Percentiles rank a stretch among this genome's conserved stretches.
Conservation (phyloP, 1,140 invertebrate species). For the Onthophagus taurus region DNA sequence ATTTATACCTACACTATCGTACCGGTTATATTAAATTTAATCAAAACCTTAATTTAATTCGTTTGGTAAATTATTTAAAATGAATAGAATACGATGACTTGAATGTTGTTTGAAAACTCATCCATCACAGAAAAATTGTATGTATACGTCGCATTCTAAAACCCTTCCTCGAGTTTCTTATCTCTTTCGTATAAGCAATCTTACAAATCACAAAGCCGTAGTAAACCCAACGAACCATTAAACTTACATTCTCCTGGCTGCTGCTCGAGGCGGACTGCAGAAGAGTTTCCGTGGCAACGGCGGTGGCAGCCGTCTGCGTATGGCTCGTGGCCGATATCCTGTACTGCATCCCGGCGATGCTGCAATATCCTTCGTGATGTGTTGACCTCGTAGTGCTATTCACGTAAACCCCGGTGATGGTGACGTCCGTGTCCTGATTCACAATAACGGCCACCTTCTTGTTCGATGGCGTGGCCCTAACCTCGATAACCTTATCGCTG, state of each 20-base stretch:
- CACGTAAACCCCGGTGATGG: slow-evolving; percentile 72
- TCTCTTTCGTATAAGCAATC: background rate
- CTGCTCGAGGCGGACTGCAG: slow-evolving; percentile 27
- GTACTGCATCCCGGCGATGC: slow-evolving; percentile 74
- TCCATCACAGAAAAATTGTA: too few species aligned
- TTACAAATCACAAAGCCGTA: background rate
- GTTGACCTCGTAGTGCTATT: slow-evolving; percentile 61
- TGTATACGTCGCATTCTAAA: too few species aligned
- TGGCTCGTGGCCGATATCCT: slow-evolving; percentile 64
- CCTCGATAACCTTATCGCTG: slow-evolving; percentile 49
- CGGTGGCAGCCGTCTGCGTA: slow-evolving; percentile 66
- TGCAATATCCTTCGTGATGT: slow-evolving; percentile 73
- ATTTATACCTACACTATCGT: too few species aligned
- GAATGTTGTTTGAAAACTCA: too few species aligned
- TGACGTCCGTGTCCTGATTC: slow-evolving; percentile 76
- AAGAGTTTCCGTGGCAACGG: slow-evolving; percentile 54
- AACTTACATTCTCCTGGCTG: slow-evolving; percentile 42
- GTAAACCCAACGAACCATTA: background rate
- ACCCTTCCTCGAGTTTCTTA: too few species aligned
- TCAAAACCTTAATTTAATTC: too few species aligned
- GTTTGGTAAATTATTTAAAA: too few species aligned
- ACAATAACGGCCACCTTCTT: slow-evolving; percentile 59
- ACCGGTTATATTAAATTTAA: too few species aligned
- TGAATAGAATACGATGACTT: too few species aligned
- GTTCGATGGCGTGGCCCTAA: slow-evolving; percentile 40